Percentiles rank a stretch among this genome's conserved stretches.
Evolutionary conservation across 2,888 invertebrate species (phyloP).

Genomic region (Calameuta idolon): DNA sequence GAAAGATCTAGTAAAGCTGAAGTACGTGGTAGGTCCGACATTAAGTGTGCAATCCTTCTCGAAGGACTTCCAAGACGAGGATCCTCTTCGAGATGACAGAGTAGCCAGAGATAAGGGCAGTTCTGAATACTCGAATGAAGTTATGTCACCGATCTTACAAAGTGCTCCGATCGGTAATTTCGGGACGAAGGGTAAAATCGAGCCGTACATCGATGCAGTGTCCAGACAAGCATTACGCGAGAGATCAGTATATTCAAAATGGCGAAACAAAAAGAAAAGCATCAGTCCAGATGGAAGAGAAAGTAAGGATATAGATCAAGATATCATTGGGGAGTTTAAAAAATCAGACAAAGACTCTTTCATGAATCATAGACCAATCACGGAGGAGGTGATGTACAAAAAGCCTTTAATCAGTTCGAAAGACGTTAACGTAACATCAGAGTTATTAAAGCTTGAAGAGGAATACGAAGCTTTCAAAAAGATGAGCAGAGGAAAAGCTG

Average conservation of each 20-base stretch:
- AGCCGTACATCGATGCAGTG: conserved; percentile 13
- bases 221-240: not conserved
- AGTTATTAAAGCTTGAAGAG: conserved; percentile 31
- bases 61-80: not conserved
- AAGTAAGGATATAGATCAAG: conserved; percentile 2
- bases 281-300: not conserved
- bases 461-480: conserved; percentile 31
- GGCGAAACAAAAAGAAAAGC: not conserved
- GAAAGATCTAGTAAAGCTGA: not conserved
- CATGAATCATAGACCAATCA: conserved; percentile 7
- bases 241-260: not conserved
- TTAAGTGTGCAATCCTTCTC: not conserved
- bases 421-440: conserved; percentile 23
- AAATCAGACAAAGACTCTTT: conserved; percentile 13
- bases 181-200: conserved; percentile 15
- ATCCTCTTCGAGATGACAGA: not conserved
- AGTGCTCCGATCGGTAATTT: not conserved
- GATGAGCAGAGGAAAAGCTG: conserved; percentile 12
- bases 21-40: not conserved
- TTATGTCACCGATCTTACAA: conserved; percentile 36
- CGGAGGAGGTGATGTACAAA: not conserved
- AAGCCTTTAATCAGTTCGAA: not conserved
- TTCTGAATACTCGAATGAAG: conserved; percentile 24
- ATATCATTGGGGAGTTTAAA: conserved; percentile 9
- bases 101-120: not conserved